Conservation (phyloP, 2,797 vertebrate species). For the Hyperoplus lanceolatus region DNA sequence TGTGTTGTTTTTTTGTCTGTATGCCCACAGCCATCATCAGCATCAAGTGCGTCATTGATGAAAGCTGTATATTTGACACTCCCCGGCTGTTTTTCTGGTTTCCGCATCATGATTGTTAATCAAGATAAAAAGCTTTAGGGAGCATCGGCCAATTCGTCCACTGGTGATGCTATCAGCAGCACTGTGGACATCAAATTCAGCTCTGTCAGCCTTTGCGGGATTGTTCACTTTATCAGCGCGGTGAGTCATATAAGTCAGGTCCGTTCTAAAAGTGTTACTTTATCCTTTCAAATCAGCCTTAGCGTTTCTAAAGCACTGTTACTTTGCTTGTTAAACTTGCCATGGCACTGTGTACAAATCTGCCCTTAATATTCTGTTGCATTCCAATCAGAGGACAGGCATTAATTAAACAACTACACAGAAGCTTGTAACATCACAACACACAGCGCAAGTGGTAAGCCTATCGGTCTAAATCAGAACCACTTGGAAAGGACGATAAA, state of each 20-base stretch:
- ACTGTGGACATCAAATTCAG: constrained; percentile 44
- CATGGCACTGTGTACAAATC: not conserved
- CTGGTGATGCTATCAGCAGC: constrained; percentile 45
- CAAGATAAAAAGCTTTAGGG: constrained; percentile 54
- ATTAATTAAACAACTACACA: constrained; percentile 9
- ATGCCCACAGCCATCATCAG: constrained; percentile 35
- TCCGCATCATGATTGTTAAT: constrained; percentile 55
- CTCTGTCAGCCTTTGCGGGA: constrained; percentile 26
- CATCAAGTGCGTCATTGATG: constrained; percentile 63
- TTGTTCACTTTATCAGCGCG: constrained; percentile 11
- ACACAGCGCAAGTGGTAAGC: constrained; percentile 17
- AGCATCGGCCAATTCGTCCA: constrained; percentile 38
- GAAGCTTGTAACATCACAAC: constrained; percentile 27
- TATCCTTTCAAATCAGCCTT: constrained; percentile 5
- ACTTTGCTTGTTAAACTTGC: not conserved
- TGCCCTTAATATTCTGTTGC: constrained; percentile 1
- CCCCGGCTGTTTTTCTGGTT: constrained; percentile 49
- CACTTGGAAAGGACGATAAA: constrained; percentile 21
- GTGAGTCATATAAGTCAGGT: constrained; percentile 3
- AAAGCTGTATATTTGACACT: constrained; percentile 46
- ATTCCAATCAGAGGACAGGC: constrained; percentile 9
- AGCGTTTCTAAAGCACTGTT: not conserved
- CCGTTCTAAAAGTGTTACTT: not conserved
- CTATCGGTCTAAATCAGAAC: constrained; percentile 37
- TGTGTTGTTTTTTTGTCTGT: constrained; percentile 39